A percentile compares a stretch with the other conserved stretches of the same genome.
Evolutionary conservation across 2,113 vertebrate genomes (phyloP).

Genomic region (Pipa parva): DNA sequence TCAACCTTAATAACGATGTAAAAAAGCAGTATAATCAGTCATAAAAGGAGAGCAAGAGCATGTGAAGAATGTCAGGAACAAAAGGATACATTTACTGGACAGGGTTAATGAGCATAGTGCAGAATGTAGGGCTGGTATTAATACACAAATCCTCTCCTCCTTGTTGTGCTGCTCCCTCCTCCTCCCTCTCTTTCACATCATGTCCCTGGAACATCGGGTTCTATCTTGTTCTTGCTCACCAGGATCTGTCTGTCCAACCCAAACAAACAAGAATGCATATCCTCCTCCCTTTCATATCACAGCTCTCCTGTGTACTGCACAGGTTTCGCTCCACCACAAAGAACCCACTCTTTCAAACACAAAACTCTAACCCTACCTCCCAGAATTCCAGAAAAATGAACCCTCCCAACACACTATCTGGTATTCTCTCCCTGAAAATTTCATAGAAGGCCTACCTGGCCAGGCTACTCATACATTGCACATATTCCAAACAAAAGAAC

Average conservation of each 20-base stretch:
- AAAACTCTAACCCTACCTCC: background rate
- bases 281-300: slow-evolving; percentile 1
- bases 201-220: slow-evolving; percentile 38
- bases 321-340: background rate
- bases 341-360: background rate
- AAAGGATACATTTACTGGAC: background rate
- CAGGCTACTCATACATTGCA: too few species aligned
- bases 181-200: slow-evolving; percentile 14
- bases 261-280: slow-evolving; percentile 36
- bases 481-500: too few species aligned
- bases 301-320: slow-evolving; percentile 6
- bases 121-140: slow-evolving; percentile 28
- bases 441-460: too few species aligned
- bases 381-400: too few species aligned
- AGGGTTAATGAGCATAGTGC: slow-evolving; percentile 21
- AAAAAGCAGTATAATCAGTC: background rate
- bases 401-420: too few species aligned
- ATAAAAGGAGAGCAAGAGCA: background rate
- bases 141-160: slow-evolving; percentile 38
- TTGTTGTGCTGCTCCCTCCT: slow-evolving; percentile 2
- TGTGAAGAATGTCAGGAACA: background rate
- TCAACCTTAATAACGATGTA: background rate
- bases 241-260: slow-evolving; percentile 37
- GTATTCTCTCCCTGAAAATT: too few species aligned
- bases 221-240: slow-evolving; percentile 38